Evolutionary conservation across 1,140 invertebrate genomes (phyloP).

Genomic region (Hesperophylax magnus): DNA sequence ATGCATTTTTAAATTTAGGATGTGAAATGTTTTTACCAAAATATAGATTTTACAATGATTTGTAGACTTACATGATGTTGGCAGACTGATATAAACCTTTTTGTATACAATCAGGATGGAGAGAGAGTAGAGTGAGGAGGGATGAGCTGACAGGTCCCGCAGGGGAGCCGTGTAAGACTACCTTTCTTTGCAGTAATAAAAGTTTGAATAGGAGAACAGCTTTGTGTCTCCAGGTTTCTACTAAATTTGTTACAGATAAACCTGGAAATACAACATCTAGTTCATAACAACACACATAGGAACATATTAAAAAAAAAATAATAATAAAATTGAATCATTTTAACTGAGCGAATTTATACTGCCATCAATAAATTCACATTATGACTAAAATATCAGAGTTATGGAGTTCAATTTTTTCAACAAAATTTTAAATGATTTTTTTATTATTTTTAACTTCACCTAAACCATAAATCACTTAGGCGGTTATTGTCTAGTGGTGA

Average conservation of each 20-base stretch:
- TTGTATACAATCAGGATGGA: constrained; percentile 92
- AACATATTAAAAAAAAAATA: too few relatives aligned
- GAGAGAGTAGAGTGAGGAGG: constrained; percentile 90
- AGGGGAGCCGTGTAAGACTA: constrained; percentile 94
- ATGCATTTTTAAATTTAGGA: neutral
- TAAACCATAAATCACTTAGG: too few relatives aligned
- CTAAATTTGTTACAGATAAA: constrained; percentile 84
- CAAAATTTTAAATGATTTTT: too few relatives aligned
- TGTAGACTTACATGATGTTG: constrained; percentile 77
- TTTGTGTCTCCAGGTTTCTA: constrained; percentile 93
- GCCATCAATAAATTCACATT: too few relatives aligned
- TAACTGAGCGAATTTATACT: too few relatives aligned
- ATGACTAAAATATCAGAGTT: too few relatives aligned
- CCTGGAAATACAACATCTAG: constrained; percentile 74
- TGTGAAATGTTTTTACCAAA: too few relatives aligned
- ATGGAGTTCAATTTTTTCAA: too few relatives aligned
- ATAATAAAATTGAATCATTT: too few relatives aligned
- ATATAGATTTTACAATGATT: neutral
- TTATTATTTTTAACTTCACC: too few relatives aligned
- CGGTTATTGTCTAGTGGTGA: too few relatives aligned
- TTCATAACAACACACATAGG: too few relatives aligned
- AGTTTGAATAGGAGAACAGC: constrained; percentile 95
- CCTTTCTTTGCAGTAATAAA: constrained; percentile 89
- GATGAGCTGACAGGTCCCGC: constrained; percentile 90
- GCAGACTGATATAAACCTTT: constrained; percentile 89